These are phyloP conservation scores for Misgurnus mizolepis DNA, from an alignment of 2,113 vertebrate species.

Conservation along the genomic window DNA sequence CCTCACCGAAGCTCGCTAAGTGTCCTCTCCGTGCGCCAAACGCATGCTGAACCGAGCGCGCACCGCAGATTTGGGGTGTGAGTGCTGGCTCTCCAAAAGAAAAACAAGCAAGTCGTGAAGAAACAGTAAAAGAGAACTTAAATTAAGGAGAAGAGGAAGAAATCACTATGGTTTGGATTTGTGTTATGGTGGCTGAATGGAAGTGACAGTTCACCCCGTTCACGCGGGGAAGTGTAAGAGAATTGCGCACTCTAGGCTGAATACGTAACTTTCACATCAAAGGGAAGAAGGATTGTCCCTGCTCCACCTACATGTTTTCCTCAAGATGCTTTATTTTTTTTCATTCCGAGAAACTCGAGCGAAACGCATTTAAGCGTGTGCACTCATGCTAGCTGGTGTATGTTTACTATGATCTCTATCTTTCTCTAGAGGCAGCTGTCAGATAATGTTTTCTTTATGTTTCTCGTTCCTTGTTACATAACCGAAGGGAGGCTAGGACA, in stretches of 20 bases:
- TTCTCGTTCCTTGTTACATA: not conserved
- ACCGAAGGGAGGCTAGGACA: not conserved
- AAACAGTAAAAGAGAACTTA: not conserved
- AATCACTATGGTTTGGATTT: not conserved
- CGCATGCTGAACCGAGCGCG: constrained; percentile 58
- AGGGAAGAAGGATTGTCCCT: not conserved
- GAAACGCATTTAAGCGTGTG: not conserved
- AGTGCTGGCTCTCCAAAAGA: constrained; percentile 20
- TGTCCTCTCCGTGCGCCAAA: constrained; percentile 63
- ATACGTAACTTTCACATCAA: constrained; percentile 33
- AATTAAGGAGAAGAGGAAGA: not conserved
- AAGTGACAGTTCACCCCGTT: constrained; percentile 7
- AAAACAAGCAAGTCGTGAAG: not conserved
- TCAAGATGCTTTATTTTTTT: not conserved
- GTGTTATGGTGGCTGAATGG: not conserved
- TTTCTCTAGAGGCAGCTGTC: not conserved
- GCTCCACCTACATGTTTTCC: constrained; percentile 28
- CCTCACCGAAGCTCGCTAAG: constrained; percentile 65
- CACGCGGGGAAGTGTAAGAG: constrained; percentile 21
- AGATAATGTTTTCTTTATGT: not conserved
- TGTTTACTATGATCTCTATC: not conserved
- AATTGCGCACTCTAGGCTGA: constrained; percentile 39
- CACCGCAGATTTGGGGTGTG: constrained; percentile 48
- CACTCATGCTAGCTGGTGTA: not conserved
- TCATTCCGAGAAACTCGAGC: not conserved